Evolutionary conservation across 2,888 invertebrate genomes (phyloP).

Genomic region (Stegana nigrithorax): DNA sequence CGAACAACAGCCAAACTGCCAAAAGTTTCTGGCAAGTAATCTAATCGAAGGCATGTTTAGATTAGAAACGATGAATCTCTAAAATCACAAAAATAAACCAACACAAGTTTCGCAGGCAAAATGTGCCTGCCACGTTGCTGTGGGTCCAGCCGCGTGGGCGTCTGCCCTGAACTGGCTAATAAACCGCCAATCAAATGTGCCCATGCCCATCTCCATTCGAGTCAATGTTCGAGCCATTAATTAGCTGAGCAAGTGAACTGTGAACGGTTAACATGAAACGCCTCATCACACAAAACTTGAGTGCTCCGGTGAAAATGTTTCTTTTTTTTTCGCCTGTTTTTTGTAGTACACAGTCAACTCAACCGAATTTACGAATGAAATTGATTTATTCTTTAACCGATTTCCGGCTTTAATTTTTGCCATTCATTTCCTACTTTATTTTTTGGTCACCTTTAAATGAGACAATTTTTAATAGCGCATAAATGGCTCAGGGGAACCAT

Average conservation of each 20-base stretch:
- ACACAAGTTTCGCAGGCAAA: neutral
- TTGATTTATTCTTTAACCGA: too few species aligned
- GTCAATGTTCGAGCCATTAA: constrained; percentile 34
- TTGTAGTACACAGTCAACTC: too few species aligned
- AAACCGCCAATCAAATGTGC: constrained; percentile 16
- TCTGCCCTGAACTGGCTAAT: constrained; percentile 30
- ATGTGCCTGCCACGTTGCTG: neutral
- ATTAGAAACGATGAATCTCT: neutral
- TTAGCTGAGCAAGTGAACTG: constrained; percentile 51
- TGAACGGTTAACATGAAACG: constrained; percentile 33
- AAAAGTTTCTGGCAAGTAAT: too few species aligned
- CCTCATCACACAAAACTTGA: too few species aligned
- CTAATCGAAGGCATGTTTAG: constrained; percentile 18
- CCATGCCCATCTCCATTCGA: neutral
- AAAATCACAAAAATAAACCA: neutral
- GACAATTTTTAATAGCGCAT: too few species aligned
- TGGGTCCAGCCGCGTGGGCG: constrained; percentile 25
- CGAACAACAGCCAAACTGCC: too few species aligned
- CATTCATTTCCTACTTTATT: too few species aligned
- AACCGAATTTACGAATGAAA: too few species aligned
- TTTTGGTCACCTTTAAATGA: too few species aligned
- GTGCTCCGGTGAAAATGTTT: too few species aligned
- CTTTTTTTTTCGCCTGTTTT: too few species aligned
- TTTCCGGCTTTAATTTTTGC: neutral
- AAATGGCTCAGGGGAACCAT: too few species aligned